Evolutionary conservation across 1,140 invertebrate genomes (phyloP).

Genomic region (Cyphomyrmex costatus): DNA sequence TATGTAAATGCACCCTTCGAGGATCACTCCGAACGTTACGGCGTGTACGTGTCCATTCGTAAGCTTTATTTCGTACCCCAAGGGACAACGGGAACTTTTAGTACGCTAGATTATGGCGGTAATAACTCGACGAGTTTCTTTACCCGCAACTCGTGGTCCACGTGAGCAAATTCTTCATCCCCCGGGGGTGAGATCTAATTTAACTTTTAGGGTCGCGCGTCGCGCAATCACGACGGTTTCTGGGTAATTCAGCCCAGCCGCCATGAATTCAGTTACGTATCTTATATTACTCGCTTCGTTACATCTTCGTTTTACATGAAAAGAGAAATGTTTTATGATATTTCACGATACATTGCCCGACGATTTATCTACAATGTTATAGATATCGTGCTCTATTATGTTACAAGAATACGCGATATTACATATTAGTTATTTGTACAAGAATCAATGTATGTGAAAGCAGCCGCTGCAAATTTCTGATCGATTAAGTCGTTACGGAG

Average conservation of each 20-base stretch:
- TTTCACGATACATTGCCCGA: not conserved
- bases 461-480: not conserved
- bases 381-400: not conserved
- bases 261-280: constrained; percentile 56
- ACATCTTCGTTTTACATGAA: constrained; percentile 13
- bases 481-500: constrained; percentile 27
- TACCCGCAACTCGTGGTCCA: constrained; percentile 25
- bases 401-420: not conserved
- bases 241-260: constrained; percentile 27
- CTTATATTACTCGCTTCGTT: constrained; percentile 36
- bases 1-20: constrained; percentile 74
- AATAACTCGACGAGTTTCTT: constrained; percentile 74
- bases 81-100: constrained; percentile 62
- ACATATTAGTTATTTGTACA: not conserved
- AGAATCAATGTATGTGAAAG: constrained; percentile 9
- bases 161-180: constrained; percentile 66
- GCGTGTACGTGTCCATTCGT: constrained; percentile 70
- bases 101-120: constrained; percentile 67
- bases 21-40: constrained; percentile 65
- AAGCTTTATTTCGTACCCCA: constrained; percentile 63
- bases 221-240: constrained; percentile 64
- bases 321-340: not conserved
- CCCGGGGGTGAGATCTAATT: constrained; percentile 71
- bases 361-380: not conserved
- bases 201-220: constrained; percentile 71